These are phyloP conservation scores for Sander vitreus DNA, from an alignment of 2,113 vertebrate species.

Conservation along the genomic window DNA sequence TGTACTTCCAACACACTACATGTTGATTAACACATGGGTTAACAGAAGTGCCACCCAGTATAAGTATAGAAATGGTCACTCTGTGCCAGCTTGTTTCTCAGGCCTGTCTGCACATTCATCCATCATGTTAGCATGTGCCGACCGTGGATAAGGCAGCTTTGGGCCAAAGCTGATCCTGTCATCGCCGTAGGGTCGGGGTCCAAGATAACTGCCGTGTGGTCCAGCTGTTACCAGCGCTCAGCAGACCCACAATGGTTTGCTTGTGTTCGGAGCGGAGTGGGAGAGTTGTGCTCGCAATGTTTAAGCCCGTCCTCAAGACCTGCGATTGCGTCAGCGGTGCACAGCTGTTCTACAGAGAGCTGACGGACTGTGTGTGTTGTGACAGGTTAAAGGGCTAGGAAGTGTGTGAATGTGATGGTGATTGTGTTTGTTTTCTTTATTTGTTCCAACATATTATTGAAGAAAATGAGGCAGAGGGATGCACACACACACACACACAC, in stretches of 20 bases:
- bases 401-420: neutral
- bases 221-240: constrained; percentile 75
- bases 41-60: constrained; percentile 27
- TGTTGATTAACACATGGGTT: constrained; percentile 22
- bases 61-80: neutral
- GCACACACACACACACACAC: too few relatives aligned
- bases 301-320: constrained; percentile 54
- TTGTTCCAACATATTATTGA: too few relatives aligned
- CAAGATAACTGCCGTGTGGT: constrained; percentile 61
- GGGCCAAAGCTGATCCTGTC: constrained; percentile 71
- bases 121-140: constrained; percentile 62
- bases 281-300: constrained; percentile 41
- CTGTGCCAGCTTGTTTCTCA: constrained; percentile 22
- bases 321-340: constrained; percentile 45
- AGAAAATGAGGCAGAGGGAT: too few relatives aligned
- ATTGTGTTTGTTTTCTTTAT: neutral
- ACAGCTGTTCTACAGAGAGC: constrained; percentile 64
- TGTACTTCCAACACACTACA: neutral
- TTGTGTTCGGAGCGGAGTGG: constrained; percentile 57
- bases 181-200: constrained; percentile 53
- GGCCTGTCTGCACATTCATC: constrained; percentile 54
- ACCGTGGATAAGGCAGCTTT: constrained; percentile 56
- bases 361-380: neutral
- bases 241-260: constrained; percentile 61
- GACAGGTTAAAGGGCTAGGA: neutral